Base-by-base conservation (phyloP, 2,888 invertebrate genomes). In the Pristionchus japonicus region DNA sequence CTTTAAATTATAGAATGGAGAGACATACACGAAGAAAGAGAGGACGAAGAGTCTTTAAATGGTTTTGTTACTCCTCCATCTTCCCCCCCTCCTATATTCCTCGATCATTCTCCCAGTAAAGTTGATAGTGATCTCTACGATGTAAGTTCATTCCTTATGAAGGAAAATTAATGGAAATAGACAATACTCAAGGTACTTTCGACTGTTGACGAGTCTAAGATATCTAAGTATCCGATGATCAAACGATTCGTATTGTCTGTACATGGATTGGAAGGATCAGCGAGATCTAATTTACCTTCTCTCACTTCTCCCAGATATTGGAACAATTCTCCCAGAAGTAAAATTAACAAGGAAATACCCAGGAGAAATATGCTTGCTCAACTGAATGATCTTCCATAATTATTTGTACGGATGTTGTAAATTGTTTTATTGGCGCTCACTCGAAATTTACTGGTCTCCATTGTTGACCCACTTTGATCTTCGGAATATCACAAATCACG, bases 41-140 rank as follows among this genome's bases (percentile, higher is more conserved):
- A 40, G 11, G 80, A 80, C 7, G 40, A 27, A 4, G 52, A n/a
- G n/a, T n/a, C n/a, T n/a, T n/a, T n/a, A n/a, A n/a, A 82, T 47
- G 82, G 31, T 27, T 82, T 49, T 20, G n/a, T 31, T 4, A 82
- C 82, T 82, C 82, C 82, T 47, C 82, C 82, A 4, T 82, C 82
- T 49, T 31, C 49, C 31, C 82, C 82, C 31, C 82, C 82, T 31
- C 82, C 82, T 82, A 0, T 82, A 27, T 82, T 82, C 52, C 37
- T 82, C 27, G 3, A 82, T 82, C 47, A 82, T n/a, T 82, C 49
- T 31, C 82, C 82, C 23, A 82, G 40, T 27, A 82, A 82, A 49
- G n/a, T 52, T 1, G 82, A 82, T 27, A 82, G 49, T 82, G 82
- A 82, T 31, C 27, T 82, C 27, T 82, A 37, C n/a, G 82, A 82